phyloP scores from a whole-genome alignment of 2,888 invertebrate genomes.

The Drosophila dives region DNA sequence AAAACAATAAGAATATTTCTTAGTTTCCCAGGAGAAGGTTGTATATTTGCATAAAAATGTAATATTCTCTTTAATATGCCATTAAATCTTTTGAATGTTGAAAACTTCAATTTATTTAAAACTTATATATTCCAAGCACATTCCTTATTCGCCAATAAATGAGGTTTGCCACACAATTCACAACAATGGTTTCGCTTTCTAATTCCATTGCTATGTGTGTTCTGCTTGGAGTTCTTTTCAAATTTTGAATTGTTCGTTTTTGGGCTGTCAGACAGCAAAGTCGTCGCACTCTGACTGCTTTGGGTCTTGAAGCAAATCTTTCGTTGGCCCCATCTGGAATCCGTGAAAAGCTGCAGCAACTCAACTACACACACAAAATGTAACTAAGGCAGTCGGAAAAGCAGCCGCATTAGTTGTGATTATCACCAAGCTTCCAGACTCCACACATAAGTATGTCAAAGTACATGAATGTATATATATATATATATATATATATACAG shows the following conservation, averaged over 20 bases:
- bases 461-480: background rate
- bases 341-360: slow-evolving; percentile 35
- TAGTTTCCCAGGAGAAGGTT: background rate
- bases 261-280: slow-evolving; percentile 7
- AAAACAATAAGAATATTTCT: background rate
- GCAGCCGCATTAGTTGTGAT: slow-evolving; percentile 73
- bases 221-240: slow-evolving; percentile 12
- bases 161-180: background rate
- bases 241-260: slow-evolving; percentile 4
- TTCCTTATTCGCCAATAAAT: background rate
- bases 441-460: slow-evolving; percentile 16
- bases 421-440: slow-evolving; percentile 58
- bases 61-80: background rate
- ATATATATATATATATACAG: background rate
- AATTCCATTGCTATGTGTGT: slow-evolving; percentile 29
- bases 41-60: background rate
- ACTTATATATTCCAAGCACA: background rate
- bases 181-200: slow-evolving; percentile 28
- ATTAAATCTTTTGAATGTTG: background rate
- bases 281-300: slow-evolving; percentile 2
- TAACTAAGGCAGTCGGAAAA: slow-evolving; percentile 63
- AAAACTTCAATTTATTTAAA: background rate
- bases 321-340: slow-evolving; percentile 10
- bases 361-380: slow-evolving; percentile 27
- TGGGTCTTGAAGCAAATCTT: slow-evolving; percentile 6